Evolutionary conservation across 2,888 invertebrate species (phyloP), one percentile per base, ranked within the genome.

Genomic region (Eulithis prunata): DNA sequence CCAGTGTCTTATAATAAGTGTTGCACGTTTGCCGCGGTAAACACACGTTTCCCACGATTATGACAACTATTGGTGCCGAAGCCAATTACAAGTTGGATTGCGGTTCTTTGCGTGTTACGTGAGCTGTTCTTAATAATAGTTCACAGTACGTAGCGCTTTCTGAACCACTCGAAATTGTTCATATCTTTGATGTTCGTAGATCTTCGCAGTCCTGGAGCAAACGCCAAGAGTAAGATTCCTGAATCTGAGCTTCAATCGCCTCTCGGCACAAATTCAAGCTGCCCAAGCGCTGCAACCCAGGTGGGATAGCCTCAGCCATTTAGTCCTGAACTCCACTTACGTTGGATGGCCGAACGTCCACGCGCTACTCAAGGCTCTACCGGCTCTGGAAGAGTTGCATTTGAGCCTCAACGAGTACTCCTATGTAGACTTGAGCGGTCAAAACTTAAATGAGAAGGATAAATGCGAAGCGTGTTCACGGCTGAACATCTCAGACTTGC

Each of bases 211-310:
- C 79, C 88, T 99, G 70, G 95, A 96, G 81, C 96, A 97, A 83
- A 97, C 98, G 94, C 98, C 98, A 38, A 95, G 96, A 75, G 95
- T 99, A 70, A 96, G 97, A 81, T 98, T 98, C 88, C 95, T 98
- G 57, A 99, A 99, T 86, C 89, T 99, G 75, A 98, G 98, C 86
- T 97, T 97, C 89, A 99, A 99, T 88, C 95, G 95, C 71, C 92
- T 97, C 47, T 95, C 96, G 45, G 95, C 96, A 61, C 96, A 96
- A 59, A 90, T 97, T 32, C 94, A 94, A 71, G 92, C 94, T 7
- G 94, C 94, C 41, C 93, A 93, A 66, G 86, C 91, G 1, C 81
- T 92, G 10, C 84, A 84, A 53, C 92, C 91, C 2, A 83, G 85
- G 64, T 94, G 94, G 94, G 94, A 94, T 79, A 94, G 94, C 77